Conservation (phyloP, 2,797 vertebrate genomes). For the Crenichthys baileyi region DNA sequence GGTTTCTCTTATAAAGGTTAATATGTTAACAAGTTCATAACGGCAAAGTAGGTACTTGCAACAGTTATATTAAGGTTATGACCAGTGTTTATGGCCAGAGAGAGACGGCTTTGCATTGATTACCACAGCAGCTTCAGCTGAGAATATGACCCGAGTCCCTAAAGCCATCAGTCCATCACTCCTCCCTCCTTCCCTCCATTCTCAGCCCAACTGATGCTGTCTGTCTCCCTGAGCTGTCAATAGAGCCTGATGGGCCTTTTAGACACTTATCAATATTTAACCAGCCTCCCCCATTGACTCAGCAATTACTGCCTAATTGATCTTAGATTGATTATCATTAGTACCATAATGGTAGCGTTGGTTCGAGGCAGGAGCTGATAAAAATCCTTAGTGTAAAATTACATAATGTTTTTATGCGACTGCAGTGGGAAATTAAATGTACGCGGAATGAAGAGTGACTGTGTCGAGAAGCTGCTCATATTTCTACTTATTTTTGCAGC, state of each 20-base stretch:
- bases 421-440: constrained; percentile 20
- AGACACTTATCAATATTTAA: constrained; percentile 91
- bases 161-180: constrained; percentile 74
- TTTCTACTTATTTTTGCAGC: not conserved
- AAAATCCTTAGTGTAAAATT: constrained; percentile 62
- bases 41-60: constrained; percentile 15
- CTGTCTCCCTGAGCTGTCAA: constrained; percentile 82
- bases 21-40: constrained; percentile 12
- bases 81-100: constrained; percentile 31
- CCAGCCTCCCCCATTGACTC: constrained; percentile 85
- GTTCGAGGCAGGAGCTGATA: constrained; percentile 63
- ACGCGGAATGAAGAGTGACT: constrained; percentile 25
- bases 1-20: constrained; percentile 12
- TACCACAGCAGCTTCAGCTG: constrained; percentile 38
- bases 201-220: constrained; percentile 58
- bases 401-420: constrained; percentile 55
- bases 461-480: constrained; percentile 6
- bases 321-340: constrained; percentile 89
- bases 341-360: constrained; percentile 63
- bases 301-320: constrained; percentile 89
- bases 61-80: constrained; percentile 40
- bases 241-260: constrained; percentile 85
- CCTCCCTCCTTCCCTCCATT: constrained; percentile 33
- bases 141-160: constrained; percentile 72
- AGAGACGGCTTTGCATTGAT: constrained; percentile 67